These are phyloP conservation scores for Cnemophilus loriae DNA, from an alignment of 2,113 vertebrate genomes.

Conservation along the genomic window DNA sequence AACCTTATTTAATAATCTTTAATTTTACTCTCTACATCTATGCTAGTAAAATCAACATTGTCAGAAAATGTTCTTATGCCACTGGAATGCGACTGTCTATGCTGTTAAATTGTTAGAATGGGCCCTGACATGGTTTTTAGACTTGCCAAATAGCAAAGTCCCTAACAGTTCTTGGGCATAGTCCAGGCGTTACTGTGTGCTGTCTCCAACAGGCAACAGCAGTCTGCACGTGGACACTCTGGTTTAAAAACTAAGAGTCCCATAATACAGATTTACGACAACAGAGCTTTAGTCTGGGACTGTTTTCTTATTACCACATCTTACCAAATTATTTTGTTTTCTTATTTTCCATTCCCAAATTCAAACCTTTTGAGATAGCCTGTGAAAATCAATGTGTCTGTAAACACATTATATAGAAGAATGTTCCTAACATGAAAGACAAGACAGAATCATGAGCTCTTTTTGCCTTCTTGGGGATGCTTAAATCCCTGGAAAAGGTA, in stretches of 20 bases:
- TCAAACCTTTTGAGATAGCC: not conserved
- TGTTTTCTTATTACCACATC: not conserved
- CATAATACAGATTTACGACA: not conserved
- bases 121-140: not conserved
- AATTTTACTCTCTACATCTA: not conserved
- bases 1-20: not conserved
- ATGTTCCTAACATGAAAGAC: rapidly evolving
- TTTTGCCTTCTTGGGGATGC: not conserved
- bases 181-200: not conserved
- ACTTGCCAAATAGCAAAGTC: not conserved
- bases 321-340: not conserved
- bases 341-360: not conserved
- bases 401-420: not conserved
- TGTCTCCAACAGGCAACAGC: not conserved
- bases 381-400: not conserved
- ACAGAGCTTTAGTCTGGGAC: not conserved
- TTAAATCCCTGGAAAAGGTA: not conserved
- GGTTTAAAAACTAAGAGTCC: not conserved
- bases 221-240: not conserved
- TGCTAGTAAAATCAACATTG: not conserved
- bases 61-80: not conserved
- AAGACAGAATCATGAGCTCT: not conserved
- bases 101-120: not conserved
- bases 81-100: not conserved
- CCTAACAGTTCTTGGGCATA: not conserved